Evolutionary conservation across 2,888 invertebrate genomes (phyloP).

Genomic region (Xestia sexstrigata): DNA sequence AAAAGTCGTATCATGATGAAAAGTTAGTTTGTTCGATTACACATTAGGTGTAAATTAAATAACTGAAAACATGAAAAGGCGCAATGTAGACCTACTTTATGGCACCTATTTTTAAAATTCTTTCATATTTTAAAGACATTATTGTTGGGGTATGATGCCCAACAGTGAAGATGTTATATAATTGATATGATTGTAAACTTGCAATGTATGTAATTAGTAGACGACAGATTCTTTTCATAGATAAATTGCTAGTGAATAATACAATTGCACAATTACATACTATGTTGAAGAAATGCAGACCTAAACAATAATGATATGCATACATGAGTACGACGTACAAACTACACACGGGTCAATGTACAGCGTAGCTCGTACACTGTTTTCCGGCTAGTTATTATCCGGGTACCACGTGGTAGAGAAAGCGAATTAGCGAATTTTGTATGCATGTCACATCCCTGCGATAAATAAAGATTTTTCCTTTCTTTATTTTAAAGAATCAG

Average conservation of each 20-base stretch:
- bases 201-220: background rate
- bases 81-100: background rate
- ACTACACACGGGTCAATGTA: too few relatives aligned
- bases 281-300: too few relatives aligned
- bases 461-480: too few relatives aligned
- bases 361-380: too few relatives aligned
- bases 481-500: too few relatives aligned
- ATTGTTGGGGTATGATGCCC: background rate
- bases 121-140: background rate
- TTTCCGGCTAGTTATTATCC: too few relatives aligned
- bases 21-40: background rate
- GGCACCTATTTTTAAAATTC: background rate
- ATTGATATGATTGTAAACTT: background rate
- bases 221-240: background rate
- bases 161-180: background rate
- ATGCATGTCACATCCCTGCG: too few relatives aligned
- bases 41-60: background rate
- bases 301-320: too few relatives aligned
- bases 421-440: too few relatives aligned
- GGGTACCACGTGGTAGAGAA: too few relatives aligned
- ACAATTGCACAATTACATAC: background rate
- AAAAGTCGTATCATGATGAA: constrained; percentile 1
- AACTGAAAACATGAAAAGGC: background rate
- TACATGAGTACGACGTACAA: too few relatives aligned
- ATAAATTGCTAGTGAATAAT: background rate